Conservation (phyloP, 2,113 vertebrate genomes). For the Synodontis membranacea region DNA sequence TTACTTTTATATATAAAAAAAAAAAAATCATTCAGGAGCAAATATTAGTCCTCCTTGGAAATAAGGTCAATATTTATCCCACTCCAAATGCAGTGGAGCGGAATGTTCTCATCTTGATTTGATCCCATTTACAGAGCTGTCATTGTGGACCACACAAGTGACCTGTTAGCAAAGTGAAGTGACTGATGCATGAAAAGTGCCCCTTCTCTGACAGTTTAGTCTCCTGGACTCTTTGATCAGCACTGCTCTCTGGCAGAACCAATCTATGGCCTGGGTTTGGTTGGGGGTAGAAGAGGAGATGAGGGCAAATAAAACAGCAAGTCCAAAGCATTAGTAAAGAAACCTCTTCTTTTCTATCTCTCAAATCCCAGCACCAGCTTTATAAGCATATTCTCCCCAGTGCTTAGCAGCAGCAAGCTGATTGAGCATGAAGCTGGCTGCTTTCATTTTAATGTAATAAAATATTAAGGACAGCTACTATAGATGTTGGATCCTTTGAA, state of each 20-base stretch:
- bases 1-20: neutral
- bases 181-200: constrained; percentile 20
- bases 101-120: constrained; percentile 20
- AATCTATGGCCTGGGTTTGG: neutral
- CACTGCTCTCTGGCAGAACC: constrained; percentile 8
- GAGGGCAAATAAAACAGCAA: constrained; percentile 12
- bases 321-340: constrained; percentile 12
- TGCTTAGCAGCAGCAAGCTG: constrained; percentile 55
- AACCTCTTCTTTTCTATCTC: constrained; percentile 22
- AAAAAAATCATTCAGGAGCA: neutral
- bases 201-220: constrained; percentile 8
- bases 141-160: neutral
- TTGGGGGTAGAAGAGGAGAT: too few species aligned
- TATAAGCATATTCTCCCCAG: constrained; percentile 59
- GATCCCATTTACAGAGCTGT: constrained; percentile 45
- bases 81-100: neutral
- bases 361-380: constrained; percentile 11
- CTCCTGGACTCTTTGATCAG: constrained; percentile 23
- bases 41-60: neutral
- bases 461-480: constrained; percentile 53
- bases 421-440: constrained; percentile 52
- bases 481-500: constrained; percentile 40
- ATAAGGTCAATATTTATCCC: constrained; percentile 2
- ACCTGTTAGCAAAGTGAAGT: constrained; percentile 39
- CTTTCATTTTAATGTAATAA: constrained; percentile 62